Conservation (phyloP, 2,888 invertebrate genomes). For the Argynnis bischoffii region DNA sequence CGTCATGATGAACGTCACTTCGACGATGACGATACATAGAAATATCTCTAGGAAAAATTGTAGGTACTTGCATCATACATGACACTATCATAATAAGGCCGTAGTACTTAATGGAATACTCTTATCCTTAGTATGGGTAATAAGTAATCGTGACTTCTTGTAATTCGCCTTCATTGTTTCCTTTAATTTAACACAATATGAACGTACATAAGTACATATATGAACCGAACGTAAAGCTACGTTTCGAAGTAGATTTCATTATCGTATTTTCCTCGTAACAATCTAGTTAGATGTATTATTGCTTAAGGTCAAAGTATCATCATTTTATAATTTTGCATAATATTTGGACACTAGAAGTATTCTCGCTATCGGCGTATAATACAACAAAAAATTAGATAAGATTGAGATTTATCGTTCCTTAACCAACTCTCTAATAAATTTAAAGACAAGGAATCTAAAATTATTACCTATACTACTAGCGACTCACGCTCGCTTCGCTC, state of each 20-base stretch:
- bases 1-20: constrained; percentile 9
- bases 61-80: not conserved
- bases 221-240: no score
- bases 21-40: constrained; percentile 12
- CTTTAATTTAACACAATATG: not conserved
- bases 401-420: no score
- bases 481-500: no score
- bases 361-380: not conserved
- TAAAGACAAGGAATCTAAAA: no score
- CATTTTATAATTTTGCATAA: not conserved
- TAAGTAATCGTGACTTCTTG: not conserved
- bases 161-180: not conserved
- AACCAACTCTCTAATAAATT: no score
- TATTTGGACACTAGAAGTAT: not conserved
- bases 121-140: not conserved
- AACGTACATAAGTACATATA: no score
- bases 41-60: constrained; percentile 1
- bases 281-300: not conserved
- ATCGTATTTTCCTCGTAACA: no score
- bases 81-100: not conserved
- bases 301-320: not conserved
- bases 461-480: no score
- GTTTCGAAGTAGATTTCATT: not conserved
- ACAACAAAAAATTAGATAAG: no score
- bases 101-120: not conserved